Evolutionary conservation across 2,113 vertebrate genomes (phyloP).

Genomic region (Sorex fumeus): DNA sequence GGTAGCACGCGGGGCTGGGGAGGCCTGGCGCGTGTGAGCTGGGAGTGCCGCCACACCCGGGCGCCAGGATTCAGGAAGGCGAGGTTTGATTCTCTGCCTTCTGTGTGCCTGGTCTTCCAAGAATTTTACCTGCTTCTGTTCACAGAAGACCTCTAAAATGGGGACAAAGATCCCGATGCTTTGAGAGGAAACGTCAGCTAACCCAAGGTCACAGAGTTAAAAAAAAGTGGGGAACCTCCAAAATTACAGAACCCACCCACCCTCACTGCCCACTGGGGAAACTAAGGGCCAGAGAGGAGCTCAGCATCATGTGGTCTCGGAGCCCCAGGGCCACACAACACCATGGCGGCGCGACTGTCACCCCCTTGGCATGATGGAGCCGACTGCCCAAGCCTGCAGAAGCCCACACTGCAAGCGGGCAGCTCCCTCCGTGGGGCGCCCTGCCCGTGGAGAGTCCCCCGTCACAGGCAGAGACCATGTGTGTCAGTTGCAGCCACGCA

Average conservation of each 20-base stretch:
- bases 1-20: neutral
- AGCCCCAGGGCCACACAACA: neutral
- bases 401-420: neutral
- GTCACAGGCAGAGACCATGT: slow-evolving; percentile 59
- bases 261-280: neutral
- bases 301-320: neutral
- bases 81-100: neutral
- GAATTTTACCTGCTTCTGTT: slow-evolving; percentile 30
- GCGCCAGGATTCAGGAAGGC: neutral
- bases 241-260: neutral
- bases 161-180: slow-evolving; percentile 28
- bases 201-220: neutral
- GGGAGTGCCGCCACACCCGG: neutral
- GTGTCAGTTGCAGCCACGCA: slow-evolving; percentile 43
- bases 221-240: neutral
- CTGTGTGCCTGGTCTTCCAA: neutral
- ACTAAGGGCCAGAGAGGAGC: slow-evolving; percentile 29
- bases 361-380: neutral
- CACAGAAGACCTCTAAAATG: neutral
- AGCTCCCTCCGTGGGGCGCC: neutral
- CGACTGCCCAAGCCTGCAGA: neutral
- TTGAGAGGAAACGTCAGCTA: slow-evolving; percentile 8
- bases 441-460: slow-evolving; percentile 31
- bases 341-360: neutral
- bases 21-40: neutral